Evolutionary conservation across 2,113 vertebrate genomes (phyloP).

Genomic region (Nycticorax nycticorax): DNA sequence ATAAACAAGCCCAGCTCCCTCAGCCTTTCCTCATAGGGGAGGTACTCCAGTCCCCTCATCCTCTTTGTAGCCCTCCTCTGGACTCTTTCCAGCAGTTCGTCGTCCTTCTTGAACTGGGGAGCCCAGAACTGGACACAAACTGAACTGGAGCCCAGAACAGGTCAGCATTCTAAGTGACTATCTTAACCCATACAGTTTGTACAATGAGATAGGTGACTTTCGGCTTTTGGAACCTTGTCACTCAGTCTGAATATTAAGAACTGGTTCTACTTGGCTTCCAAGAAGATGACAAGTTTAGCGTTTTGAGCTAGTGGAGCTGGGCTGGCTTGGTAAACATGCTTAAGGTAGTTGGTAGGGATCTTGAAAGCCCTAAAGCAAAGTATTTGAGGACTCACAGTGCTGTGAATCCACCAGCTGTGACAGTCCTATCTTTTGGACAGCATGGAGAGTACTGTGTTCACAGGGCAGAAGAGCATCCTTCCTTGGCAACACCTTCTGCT

Average conservation of each 20-base stretch:
- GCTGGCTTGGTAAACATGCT: neutral
- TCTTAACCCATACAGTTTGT: neutral
- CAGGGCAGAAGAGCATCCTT: neutral
- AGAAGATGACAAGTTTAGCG: neutral
- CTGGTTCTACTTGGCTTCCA: neutral
- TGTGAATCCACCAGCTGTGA: neutral
- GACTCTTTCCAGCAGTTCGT: too few relatives aligned
- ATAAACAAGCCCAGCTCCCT: too few relatives aligned
- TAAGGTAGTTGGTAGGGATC: neutral
- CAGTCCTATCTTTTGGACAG: neutral
- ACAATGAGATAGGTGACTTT: neutral
- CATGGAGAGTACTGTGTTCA: neutral
- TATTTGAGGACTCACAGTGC: neutral
- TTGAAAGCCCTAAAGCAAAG: neutral
- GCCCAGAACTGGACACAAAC: too few relatives aligned
- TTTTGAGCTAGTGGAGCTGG: neutral
- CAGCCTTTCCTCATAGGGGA: too few relatives aligned
- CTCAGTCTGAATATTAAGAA: neutral
- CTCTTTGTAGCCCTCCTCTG: too few relatives aligned
- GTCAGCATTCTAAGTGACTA: neutral
- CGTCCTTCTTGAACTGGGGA: too few relatives aligned
- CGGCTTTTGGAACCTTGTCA: neutral
- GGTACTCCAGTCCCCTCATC: too few relatives aligned
- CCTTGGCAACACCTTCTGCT: neutral
- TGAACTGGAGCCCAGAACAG: too few relatives aligned